Evolutionary conservation across 2,797 vertebrate species (phyloP), one percentile per base, ranked within the genome.

Genomic region (Gymnocypris eckloni): DNA sequence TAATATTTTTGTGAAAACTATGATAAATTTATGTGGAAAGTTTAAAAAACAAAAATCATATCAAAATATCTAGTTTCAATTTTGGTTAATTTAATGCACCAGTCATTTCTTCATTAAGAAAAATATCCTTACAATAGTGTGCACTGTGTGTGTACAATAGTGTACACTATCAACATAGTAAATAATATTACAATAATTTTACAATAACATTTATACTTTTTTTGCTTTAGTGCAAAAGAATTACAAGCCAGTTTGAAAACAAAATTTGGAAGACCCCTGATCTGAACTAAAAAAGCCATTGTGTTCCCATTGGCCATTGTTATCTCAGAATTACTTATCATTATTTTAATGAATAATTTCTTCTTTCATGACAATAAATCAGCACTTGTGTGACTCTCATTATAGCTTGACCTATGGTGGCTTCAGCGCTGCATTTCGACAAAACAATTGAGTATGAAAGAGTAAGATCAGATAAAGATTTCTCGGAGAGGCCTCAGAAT

Each of bases 341-440:
- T 61, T 20, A 64, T 16, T 87, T 16, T 76, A 48, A 39, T 80
- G 18, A 56, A 61, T 56, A 3, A 83, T 80, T 86, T 83, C 66
- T 86, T 80, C 41, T 70, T 43, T 80, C 77, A 39, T 39, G 80
- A 72, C 52, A 72, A 71, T 73, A 82, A 56, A 79, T 83, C 79
- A 79, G 79, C 70, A 25, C 50, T 83, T 89, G 50, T 86, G 71
- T 81, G 77, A 41, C 78, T 71, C 56, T 72, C 71, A 73, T 87
- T 87, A 85, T 13, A 69, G 78, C 79, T 56, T 86, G 86, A 87
- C 87, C 83, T 84, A 79, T 66, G 54, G 75, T 56, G 41, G 72
- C 66, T 71, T 77, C 41, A 79, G 78, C 20, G 45, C 52, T 67
- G 59, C 76, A 59, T 81, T 70, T 81, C 48, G 13, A 41, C 80